Evolutionary conservation across 2,113 vertebrate genomes (phyloP).

Genomic region (Eidolon helvum): DNA sequence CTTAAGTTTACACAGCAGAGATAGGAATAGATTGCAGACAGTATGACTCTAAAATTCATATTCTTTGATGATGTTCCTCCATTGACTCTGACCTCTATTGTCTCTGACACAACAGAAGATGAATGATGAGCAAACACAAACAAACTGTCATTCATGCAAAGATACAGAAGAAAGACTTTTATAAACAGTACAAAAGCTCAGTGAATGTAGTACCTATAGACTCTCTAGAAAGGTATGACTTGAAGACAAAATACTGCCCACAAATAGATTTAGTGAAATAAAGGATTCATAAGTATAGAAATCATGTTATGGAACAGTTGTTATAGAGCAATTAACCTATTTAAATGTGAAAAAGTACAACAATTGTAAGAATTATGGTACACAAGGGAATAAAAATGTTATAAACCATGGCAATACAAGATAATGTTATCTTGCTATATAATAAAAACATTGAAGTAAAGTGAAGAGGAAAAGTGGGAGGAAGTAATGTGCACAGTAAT

Average conservation of each 20-base stretch:
- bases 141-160: background rate
- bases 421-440: background rate
- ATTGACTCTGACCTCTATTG: background rate
- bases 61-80: background rate
- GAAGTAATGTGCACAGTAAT: background rate
- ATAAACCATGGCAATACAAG: background rate
- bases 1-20: background rate
- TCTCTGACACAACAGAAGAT: background rate
- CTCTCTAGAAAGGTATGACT: background rate
- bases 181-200: background rate
- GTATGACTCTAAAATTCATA: background rate
- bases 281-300: background rate
- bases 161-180: background rate
- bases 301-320: background rate
- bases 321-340: background rate
- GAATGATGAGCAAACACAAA: background rate
- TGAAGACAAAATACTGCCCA: background rate
- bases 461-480: background rate
- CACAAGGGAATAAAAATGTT: background rate
- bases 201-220: background rate
- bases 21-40: background rate
- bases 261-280: background rate
- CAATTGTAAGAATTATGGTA: background rate
- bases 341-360: background rate
- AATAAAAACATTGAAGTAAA: background rate